A percentile compares a stretch with the other conserved stretches of the same genome.
Conservation (phyloP, 2,113 vertebrate species). For the Myrmecobius fasciatus region DNA sequence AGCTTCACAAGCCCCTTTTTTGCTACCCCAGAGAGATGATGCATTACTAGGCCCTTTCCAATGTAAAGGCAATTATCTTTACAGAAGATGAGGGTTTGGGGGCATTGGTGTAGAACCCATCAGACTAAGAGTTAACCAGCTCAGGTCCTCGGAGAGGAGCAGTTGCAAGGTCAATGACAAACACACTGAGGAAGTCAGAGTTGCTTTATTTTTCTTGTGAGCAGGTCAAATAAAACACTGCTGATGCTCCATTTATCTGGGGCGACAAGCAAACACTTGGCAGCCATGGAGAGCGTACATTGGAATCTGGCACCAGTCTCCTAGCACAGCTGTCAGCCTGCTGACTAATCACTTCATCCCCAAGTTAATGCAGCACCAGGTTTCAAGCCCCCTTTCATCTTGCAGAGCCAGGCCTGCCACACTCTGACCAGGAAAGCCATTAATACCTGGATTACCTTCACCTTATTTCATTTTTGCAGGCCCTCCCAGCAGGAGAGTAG, state of each 20-base stretch:
- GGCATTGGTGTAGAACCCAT: background rate
- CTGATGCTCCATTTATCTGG: slow-evolving; percentile 75
- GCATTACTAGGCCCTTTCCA: background rate
- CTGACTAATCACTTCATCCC: slow-evolving; percentile 58
- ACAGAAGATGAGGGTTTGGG: background rate
- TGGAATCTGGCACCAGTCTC: slow-evolving; percentile 66
- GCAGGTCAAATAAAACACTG: slow-evolving; percentile 79
- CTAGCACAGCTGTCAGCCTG: slow-evolving; percentile 71
- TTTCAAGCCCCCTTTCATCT: slow-evolving; percentile 70
- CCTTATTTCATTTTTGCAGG: slow-evolving; percentile 32
- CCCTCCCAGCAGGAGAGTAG: slow-evolving; percentile 8
- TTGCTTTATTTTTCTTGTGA: slow-evolving; percentile 77
- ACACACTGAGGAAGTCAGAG: slow-evolving; percentile 64
- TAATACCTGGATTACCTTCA: slow-evolving; percentile 53
- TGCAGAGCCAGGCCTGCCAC: background rate
- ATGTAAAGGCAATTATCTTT: background rate
- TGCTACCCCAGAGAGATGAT: background rate
- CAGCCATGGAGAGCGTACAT: slow-evolving; percentile 66
- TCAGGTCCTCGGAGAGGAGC: background rate
- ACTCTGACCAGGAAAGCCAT: background rate
- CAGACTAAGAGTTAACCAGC: slow-evolving; percentile 73
- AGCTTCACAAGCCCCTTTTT: background rate
- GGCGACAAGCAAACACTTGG: slow-evolving; percentile 76
- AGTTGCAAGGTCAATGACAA: slow-evolving; percentile 72
- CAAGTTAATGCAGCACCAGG: slow-evolving; percentile 54